Evolutionary conservation across 2,888 invertebrate genomes (phyloP).

Genomic region (Scrobipalpa atriplicella): DNA sequence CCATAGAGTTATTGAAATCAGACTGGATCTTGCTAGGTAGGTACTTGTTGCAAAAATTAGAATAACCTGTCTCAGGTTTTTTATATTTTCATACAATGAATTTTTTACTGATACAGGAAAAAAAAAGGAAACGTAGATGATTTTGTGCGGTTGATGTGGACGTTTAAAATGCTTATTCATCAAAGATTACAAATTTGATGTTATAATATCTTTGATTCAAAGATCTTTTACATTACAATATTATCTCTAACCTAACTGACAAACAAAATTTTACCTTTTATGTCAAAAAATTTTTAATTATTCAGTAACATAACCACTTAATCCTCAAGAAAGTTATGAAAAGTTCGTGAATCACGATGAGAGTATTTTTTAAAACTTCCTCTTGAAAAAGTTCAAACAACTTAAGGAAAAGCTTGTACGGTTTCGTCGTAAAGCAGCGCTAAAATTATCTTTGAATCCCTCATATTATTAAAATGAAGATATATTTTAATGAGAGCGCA

Average conservation of each 20-base stretch:
- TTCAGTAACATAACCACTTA: background rate
- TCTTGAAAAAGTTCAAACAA: slow-evolving; percentile 1
- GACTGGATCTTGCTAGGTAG: slow-evolving; percentile 29
- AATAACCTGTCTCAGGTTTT: no score
- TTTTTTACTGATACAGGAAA: no score
- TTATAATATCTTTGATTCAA: no score
- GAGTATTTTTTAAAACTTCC: slow-evolving; percentile 30
- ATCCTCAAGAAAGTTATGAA: background rate
- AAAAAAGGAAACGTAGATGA: no score
- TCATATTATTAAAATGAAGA: slow-evolving; percentile 7
- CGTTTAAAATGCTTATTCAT: no score
- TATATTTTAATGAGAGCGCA: slow-evolving; percentile 22
- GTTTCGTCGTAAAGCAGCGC: background rate
- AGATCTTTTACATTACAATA: background rate
- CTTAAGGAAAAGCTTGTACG: slow-evolving; percentile 14
- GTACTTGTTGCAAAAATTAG: background rate
- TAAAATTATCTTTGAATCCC: slow-evolving; percentile 5
- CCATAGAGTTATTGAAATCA: slow-evolving; percentile 32
- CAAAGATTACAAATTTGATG: no score
- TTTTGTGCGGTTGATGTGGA: no score
- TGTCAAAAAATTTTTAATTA: background rate
- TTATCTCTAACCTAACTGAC: no score
- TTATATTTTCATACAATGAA: no score
- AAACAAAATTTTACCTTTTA: no score
- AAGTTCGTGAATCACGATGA: slow-evolving; percentile 25